Evolutionary conservation across 2,797 vertebrate genomes (phyloP), one percentile per base, ranked within the genome.

Genomic region (Chrosomus eos): DNA sequence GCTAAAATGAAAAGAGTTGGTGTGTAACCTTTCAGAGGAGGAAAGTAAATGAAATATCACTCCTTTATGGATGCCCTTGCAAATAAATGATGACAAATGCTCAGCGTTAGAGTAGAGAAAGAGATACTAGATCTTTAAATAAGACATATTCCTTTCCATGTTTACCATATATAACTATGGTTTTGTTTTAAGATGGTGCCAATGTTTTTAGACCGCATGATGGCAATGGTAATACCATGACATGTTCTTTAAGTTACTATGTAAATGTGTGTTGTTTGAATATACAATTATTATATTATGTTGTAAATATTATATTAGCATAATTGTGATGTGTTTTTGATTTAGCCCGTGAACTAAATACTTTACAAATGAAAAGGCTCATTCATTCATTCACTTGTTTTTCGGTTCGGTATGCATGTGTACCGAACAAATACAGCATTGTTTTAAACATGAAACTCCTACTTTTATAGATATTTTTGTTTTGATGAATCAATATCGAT

Each of bases 41-140:
- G 78, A 89, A 88, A 75, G 83, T 87, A 80, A 84, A 85, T 88
- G 83, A 91, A 93, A 94, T 92, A 93, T 92, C 90, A 88, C 88
- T 88, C 67, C 58, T 87, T 87, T 90, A 84, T 87, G 82, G 81
- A 87, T 92, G 91, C 88, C 93, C 90, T 92, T 91, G 91, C 83
- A 90, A 85, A 88, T 85, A 89, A 94, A 93, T 91, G 89, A 93
- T 90, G 92, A 94, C 89, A 90, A 90, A 94, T 93, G 91, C 87
- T 33, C 26, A 58, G 2, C 68, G 78, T 77, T 71, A 53, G 83
- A 83, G 82, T 36, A 33, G 64, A 48, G 26, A 31, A 26, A 21
- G 33, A 80, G 45, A 38, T 38, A 7, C 28, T 53, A 28, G 38
- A 36, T 53, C 28, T 31, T 58, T 40, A 16, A 71, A 36, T 43